Evolutionary conservation across 2,888 invertebrate species (phyloP).

Genomic region (Epinotia demarniana): DNA sequence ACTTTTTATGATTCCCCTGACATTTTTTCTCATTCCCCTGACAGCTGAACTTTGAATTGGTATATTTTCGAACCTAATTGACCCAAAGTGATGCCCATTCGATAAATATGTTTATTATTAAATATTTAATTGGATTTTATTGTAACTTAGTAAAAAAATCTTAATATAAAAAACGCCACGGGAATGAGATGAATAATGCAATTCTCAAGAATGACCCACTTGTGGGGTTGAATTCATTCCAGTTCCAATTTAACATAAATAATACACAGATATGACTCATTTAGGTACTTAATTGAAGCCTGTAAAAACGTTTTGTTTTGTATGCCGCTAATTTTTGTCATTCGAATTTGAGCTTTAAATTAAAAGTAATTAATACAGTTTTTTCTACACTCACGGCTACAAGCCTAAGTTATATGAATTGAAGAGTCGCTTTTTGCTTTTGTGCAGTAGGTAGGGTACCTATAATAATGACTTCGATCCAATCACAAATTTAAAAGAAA

Average conservation of each 20-base stretch:
- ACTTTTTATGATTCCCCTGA: too few species aligned
- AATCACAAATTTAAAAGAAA: neutral
- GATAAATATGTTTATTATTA: too few species aligned
- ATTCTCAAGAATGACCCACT: too few species aligned
- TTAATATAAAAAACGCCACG: too few species aligned
- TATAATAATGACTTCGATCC: slow-evolving; percentile 9
- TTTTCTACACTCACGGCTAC: neutral
- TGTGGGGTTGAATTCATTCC: neutral
- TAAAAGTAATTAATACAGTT: neutral
- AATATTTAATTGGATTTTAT: too few species aligned
- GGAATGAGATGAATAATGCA: too few species aligned
- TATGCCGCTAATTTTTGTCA: neutral
- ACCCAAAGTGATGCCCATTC: too few species aligned
- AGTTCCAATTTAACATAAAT: neutral
- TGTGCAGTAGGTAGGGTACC: neutral
- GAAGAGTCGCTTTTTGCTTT: neutral
- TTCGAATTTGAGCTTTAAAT: neutral
- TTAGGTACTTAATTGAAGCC: neutral
- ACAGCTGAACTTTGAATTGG: too few species aligned
- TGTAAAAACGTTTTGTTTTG: neutral
- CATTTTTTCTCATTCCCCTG: too few species aligned
- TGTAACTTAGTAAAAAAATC: too few species aligned
- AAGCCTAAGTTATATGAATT: neutral
- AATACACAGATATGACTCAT: neutral
- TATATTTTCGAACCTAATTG: too few species aligned